phyloP scores from a whole-genome alignment of 1,140 invertebrate species.

The Leguminivora glycinivorella region DNA sequence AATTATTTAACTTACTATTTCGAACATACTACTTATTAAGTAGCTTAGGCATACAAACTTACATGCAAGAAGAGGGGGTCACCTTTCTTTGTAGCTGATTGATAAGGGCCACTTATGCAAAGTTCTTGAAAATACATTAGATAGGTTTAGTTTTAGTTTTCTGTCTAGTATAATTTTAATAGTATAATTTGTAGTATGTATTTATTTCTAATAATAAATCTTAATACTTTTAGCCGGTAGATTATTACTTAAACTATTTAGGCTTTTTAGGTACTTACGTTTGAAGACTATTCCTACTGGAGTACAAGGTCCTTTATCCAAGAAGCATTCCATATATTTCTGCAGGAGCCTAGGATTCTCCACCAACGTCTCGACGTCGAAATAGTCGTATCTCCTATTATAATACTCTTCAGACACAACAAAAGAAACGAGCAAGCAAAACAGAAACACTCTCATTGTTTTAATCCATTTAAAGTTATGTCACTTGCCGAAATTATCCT shows the following conservation, averaged over 20 bases:
- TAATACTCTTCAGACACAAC: constrained; percentile 46
- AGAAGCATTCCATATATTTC: constrained; percentile 84
- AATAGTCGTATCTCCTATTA: constrained; percentile 76
- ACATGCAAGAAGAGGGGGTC: too few species aligned
- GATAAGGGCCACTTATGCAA: too few species aligned
- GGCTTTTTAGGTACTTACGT: constrained; percentile 75
- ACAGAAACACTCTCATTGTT: constrained; percentile 25
- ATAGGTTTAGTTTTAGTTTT: too few species aligned
- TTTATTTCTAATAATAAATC: too few species aligned
- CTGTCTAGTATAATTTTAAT: too few species aligned
- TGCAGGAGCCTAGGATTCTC: constrained; percentile 82
- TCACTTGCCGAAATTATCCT: neutral
- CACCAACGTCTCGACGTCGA: constrained; percentile 83
- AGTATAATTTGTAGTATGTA: too few species aligned
- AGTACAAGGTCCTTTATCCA: constrained; percentile 83
- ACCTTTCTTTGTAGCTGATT: too few species aligned
- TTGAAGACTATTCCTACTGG: constrained; percentile 84
- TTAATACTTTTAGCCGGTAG: neutral
- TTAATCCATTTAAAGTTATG: neutral
- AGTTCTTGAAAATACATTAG: too few species aligned
- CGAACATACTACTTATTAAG: too few species aligned
- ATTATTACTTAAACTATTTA: neutral
- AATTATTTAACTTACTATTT: too few species aligned
- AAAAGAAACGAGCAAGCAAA: constrained; percentile 32
- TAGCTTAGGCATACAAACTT: too few species aligned